phyloP scores from a whole-genome alignment of 1,140 invertebrate species.

The Hyles euphorbiae region DNA sequence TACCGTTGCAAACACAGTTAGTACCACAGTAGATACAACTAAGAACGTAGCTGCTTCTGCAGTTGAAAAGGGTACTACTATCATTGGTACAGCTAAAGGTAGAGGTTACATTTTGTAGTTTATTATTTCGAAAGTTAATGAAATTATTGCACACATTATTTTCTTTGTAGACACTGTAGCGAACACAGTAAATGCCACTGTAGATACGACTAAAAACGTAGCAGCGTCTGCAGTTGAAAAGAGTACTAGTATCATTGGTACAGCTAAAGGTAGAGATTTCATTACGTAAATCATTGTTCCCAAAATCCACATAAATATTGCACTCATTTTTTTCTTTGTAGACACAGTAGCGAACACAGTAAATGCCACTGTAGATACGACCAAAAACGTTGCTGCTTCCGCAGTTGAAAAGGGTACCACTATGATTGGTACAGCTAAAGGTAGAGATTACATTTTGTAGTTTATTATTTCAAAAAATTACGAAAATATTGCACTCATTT shows the following conservation, averaged over 20 bases:
- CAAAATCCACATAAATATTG: not conserved
- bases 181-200: constrained; percentile 9
- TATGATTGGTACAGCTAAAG: constrained; percentile 25
- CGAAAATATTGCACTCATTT: constrained; percentile 2
- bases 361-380: constrained; percentile 12
- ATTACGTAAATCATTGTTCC: not conserved
- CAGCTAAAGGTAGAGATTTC: constrained; percentile 22
- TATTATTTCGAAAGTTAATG: not conserved
- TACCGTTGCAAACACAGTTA: constrained; percentile 11
- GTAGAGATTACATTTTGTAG: constrained; percentile 3
- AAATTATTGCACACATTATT: constrained; percentile 1
- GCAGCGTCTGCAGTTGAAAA: constrained; percentile 33
- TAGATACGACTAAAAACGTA: constrained; percentile 19
- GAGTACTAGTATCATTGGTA: constrained; percentile 20
- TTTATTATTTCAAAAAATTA: too few relatives aligned
- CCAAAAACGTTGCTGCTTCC: constrained; percentile 25
- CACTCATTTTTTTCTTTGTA: constrained; percentile 10
- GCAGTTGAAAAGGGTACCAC: constrained; percentile 29
- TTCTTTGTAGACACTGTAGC: constrained; percentile 15
- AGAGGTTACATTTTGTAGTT: not conserved
- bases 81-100: constrained; percentile 30
- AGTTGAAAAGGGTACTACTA: constrained; percentile 26
- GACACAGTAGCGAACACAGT: constrained; percentile 14
- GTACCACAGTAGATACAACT: constrained; percentile 14
- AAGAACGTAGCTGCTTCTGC: constrained; percentile 27